A percentile compares a stretch with the other conserved stretches of the same genome.
Conservation (phyloP, 1,140 invertebrate species). For the Coelopa frigida region DNA sequence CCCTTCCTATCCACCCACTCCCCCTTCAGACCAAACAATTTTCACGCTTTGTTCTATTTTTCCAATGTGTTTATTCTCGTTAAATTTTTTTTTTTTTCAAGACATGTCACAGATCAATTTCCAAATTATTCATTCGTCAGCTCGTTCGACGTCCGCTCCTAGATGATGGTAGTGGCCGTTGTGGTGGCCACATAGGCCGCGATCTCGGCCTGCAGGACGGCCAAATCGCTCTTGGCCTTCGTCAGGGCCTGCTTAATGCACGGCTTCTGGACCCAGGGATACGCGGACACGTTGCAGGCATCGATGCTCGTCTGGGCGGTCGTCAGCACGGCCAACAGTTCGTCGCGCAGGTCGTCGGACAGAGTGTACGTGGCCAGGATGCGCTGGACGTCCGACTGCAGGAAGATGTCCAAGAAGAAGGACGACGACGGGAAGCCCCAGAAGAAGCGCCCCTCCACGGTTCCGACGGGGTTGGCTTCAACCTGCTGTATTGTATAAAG, state of each 20-base stretch:
- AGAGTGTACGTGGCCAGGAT: constrained; percentile 23
- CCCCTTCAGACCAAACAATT: no score
- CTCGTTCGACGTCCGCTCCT: no score
- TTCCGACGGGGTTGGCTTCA: no score
- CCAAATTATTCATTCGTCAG: no score
- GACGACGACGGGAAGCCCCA: constrained; percentile 25
- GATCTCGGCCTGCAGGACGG: constrained; percentile 30
- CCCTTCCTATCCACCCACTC: no score
- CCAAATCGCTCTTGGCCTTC: constrained; percentile 25
- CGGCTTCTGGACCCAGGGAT: constrained; percentile 32
- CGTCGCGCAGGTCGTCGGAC: constrained; percentile 23
- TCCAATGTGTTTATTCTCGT: no score
- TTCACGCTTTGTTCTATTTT: no score
- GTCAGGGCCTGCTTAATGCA: constrained; percentile 26
- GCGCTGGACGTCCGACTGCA: constrained; percentile 29
- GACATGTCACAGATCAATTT: no score
- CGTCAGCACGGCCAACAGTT: constrained; percentile 17
- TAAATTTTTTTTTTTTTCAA: no score
- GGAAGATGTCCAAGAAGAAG: constrained; percentile 31
- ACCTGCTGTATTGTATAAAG: no score
- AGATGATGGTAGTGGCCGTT: not conserved
- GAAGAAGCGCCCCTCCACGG: constrained; percentile 10
- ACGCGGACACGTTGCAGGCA: constrained; percentile 16
- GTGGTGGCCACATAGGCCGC: constrained; percentile 21
- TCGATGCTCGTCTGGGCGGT: constrained; percentile 17